Percentiles rank a stretch among this genome's conserved stretches.
Conservation (phyloP, 37 sponge, comb jelly and placozoan species). For the Hormiphora californensis region DNA sequence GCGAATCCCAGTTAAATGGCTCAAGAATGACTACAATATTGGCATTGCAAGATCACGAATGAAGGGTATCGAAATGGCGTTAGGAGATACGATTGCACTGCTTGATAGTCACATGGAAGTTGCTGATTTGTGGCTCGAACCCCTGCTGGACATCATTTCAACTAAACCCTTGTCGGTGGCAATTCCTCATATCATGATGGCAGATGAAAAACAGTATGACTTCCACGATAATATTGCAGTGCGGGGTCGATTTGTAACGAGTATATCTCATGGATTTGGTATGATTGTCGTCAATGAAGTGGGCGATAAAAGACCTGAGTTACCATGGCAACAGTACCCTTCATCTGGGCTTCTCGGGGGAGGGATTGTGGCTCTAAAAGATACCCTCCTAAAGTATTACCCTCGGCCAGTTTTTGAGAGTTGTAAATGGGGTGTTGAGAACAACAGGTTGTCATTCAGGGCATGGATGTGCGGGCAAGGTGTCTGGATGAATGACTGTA, state of each 20-base stretch:
- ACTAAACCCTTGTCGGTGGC: background rate
- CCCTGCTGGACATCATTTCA: background rate
- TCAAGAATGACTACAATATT: background rate
- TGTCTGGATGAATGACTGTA: background rate
- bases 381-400: background rate
- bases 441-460: background rate
- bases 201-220: background rate
- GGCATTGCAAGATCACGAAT: background rate
- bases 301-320: background rate
- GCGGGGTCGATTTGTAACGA: background rate
- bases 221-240: background rate
- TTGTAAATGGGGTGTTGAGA: background rate
- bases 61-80: background rate
- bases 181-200: background rate
- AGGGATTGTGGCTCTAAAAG: background rate
- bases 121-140: background rate
- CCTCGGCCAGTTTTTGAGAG: background rate
- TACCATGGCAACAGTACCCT: background rate
- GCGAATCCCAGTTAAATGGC: background rate
- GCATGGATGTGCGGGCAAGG: constrained; percentile 13
- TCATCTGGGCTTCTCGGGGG: background rate
- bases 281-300: background rate
- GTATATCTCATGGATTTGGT: background rate
- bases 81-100: background rate
- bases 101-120: constrained; percentile 19